Evolutionary conservation across 1,140 invertebrate species (phyloP), one percentile per base, ranked within the genome.

Genomic region (Ganaspis sp.): DNA sequence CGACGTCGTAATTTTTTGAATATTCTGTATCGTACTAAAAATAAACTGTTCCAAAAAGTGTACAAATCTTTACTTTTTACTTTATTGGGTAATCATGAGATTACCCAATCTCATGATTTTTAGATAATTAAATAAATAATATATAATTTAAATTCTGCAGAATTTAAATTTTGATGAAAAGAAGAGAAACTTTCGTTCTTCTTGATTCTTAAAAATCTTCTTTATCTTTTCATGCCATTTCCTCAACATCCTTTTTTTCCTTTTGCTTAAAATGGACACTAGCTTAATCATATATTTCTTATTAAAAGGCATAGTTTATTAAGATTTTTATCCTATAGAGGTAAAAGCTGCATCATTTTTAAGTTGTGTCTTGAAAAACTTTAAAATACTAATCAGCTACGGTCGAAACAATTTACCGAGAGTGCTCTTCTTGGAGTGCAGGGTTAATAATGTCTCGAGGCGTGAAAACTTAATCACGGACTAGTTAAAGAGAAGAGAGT

Each of bases 391-490:
- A 64, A 64, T 64, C 58, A 64, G 58, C 15, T 29, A 64, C 26
- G 58, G 58, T 64, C 58, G 58, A 64, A 64, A 64, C 58, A 64
- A 64, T 64, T 64, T 64, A 26, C 26, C 58, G 58, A 34, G 58
- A 64, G 58, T 29, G 58, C 58, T 64, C 58, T 64, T 29, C 26
- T 64, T 34, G 26, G 26, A 64, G 58, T 64, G 58, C 58, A 64
- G 58, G 58, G 58, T 64, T 64, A 64, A 64, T 64, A 29, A 64
- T 64, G 58, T 64, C 58, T 64, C 23, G 26, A 64, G 58, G 58
- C 58, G 58, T 64, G 58, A 64, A 64, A 64, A 64, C 58, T 29
- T 64, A 64, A 64, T 64, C 58, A 64, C 53, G 53, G 53, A 23
- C 53, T 54, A 26, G 53, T 54, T 54, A 54, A 54, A 54, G 53